Evolutionary conservation across 2,888 invertebrate species (phyloP), one percentile per base, ranked within the genome.

Genomic region (Halocaridina rubra): DNA sequence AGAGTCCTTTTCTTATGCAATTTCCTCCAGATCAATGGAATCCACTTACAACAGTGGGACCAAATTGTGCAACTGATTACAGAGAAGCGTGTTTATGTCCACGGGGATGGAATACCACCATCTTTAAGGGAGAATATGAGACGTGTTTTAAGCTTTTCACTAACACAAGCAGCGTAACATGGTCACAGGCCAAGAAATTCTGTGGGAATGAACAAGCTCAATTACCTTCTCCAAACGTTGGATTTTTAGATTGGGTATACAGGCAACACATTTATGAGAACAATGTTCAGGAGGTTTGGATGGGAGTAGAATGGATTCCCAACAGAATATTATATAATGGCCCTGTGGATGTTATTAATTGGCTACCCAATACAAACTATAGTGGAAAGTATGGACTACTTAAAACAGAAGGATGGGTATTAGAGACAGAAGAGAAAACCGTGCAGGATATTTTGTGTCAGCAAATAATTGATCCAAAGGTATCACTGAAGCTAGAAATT

Each of bases 181-280:
- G 84, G 84, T 16, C 27, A 22, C 61, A 81, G 16, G 84, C 86
- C 8, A 30, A 57, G 7, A 22, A 61, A 27, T 80, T 79, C 29
- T 86, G 86, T 32, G 33, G 10, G 19, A 30, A 7, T 1, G 8
- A 29, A 19, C 69, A 64, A 10, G 80, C 80, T 8, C 39, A 69
- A 10, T 33, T 86, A 22, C 84, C 84, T 3, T 27, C 80, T 10
- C 86, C 86, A 2, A 71, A 77, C n/a, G 61, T 84, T 2, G 86
- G 86, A 13, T 86, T 86, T 30, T 53, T 80, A 39, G 80, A 86
- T 67, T 86, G 77, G 81, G 69, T 84, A 16, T 86, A 84, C 61
- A 75, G 72, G 7, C 27, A 79, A 46, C 33, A 78, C 19, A 33
- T 86, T 4, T 5, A 22, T 10, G 16, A 27, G 13, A 22, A 67